Evolutionary conservation across 2,888 invertebrate genomes (phyloP).

Genomic region (Alcis repandata): DNA sequence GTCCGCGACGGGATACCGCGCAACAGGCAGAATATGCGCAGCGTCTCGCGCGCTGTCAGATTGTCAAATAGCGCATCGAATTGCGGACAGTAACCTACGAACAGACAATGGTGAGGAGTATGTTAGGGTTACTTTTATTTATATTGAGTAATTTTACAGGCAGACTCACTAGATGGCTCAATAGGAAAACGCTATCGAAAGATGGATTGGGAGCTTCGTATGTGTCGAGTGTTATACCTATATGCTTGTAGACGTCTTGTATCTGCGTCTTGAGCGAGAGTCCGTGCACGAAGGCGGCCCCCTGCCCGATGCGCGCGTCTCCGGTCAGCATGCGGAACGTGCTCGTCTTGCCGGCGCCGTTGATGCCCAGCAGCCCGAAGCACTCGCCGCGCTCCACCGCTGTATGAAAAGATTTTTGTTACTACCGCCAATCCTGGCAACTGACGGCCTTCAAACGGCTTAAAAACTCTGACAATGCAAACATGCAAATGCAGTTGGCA

Average conservation of each 20-base stretch:
- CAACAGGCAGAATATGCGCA: slow-evolving; percentile 89
- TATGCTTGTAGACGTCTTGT: slow-evolving; percentile 86
- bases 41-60: slow-evolving; percentile 89
- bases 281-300: slow-evolving; percentile 90
- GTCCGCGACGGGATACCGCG: slow-evolving; percentile 86
- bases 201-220: neutral
- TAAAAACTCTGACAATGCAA: no score
- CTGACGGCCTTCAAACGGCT: no score
- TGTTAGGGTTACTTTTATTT: neutral
- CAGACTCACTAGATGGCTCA: neutral
- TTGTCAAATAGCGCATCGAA: slow-evolving; percentile 91
- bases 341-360: slow-evolving; percentile 96
- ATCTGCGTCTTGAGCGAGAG: slow-evolving; percentile 82
- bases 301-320: slow-evolving; percentile 89
- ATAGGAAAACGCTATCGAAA: neutral
- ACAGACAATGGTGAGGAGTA: neutral
- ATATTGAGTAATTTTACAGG: neutral
- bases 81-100: slow-evolving; percentile 90
- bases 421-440: neutral
- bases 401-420: slow-evolving; percentile 53
- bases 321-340: slow-evolving; percentile 97
- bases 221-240: slow-evolving; percentile 67
- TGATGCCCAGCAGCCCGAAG: slow-evolving; percentile 93
- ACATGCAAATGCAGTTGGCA: no score
- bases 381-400: slow-evolving; percentile 91